These are phyloP conservation scores for Aphelenchoides fujianensis DNA, from an alignment of 1,140 invertebrate species.

Conservation along the genomic window DNA sequence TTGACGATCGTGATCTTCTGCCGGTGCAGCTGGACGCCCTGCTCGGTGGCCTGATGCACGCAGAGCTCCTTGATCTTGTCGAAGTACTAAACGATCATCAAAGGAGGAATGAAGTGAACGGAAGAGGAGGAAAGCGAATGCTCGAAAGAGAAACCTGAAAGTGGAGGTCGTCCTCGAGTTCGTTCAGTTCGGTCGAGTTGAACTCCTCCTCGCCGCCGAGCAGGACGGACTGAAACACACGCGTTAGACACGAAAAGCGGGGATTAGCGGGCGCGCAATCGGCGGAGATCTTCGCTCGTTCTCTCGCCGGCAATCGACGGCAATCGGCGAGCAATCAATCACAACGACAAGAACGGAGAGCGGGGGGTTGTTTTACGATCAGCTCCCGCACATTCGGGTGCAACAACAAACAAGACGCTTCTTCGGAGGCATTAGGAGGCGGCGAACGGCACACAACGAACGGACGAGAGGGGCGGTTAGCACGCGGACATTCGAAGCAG, in stretches of 20 bases:
- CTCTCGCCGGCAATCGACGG: too few species aligned
- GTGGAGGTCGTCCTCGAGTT: neutral
- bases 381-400: too few species aligned
- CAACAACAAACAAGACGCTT: too few species aligned
- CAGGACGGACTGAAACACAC: constrained; percentile 12
- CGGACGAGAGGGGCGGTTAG: too few species aligned
- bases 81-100: constrained; percentile 46
- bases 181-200: constrained; percentile 21
- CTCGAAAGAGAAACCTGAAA: constrained; percentile 17
- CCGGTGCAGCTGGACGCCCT: constrained; percentile 44
- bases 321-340: too few species aligned
- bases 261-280: neutral
- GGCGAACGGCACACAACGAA: neutral
- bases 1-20: constrained; percentile 58
- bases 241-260: neutral
- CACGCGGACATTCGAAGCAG: too few species aligned
- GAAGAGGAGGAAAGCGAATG: too few species aligned
- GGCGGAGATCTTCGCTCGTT: too few species aligned
- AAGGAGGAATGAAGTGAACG: too few species aligned
- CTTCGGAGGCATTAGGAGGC: too few species aligned
- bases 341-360: too few species aligned
- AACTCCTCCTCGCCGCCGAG: neutral
- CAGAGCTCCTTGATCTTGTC: constrained; percentile 57
- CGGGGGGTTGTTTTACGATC: too few species aligned
- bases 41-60: constrained; percentile 31